A percentile compares a stretch with the other conserved stretches of the same genome.
Conservation (phyloP, 2,888 invertebrate genomes). For the Therioaphis trifolii region DNA sequence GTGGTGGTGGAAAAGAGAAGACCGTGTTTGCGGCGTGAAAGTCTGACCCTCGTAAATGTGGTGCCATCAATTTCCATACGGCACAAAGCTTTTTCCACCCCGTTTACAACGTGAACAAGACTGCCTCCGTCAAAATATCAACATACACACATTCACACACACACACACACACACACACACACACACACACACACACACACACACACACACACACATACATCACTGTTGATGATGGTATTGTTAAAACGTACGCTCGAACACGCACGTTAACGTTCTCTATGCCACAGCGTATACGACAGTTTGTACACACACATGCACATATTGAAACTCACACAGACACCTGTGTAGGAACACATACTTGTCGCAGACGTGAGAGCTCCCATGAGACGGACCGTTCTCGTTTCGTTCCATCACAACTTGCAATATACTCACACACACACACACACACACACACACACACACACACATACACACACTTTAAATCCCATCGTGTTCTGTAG, state of each 20-base stretch:
- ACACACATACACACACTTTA: background rate
- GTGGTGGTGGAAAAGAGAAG: too few relatives aligned
- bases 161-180: background rate
- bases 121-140: background rate
- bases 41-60: background rate
- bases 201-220: background rate
- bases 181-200: background rate
- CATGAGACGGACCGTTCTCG: background rate
- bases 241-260: too few relatives aligned
- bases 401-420: constrained; percentile 34
- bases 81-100: background rate
- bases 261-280: too few relatives aligned
- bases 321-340: too few relatives aligned
- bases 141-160: background rate
- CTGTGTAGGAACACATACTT: constrained; percentile 14
- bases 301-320: too few relatives aligned
- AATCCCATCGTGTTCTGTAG: constrained; percentile 25
- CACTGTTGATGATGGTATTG: too few relatives aligned
- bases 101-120: background rate
- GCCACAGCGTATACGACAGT: too few relatives aligned
- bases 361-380: background rate
- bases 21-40: background rate
- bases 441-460: background rate
- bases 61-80: constrained; percentile 33
- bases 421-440: too few relatives aligned